A percentile compares a stretch with the other conserved stretches of the same genome.
These are phyloP conservation scores for Palythoa grandiflora DNA, from an alignment of 92 coral and sea anemone species.

Conservation along the genomic window DNA sequence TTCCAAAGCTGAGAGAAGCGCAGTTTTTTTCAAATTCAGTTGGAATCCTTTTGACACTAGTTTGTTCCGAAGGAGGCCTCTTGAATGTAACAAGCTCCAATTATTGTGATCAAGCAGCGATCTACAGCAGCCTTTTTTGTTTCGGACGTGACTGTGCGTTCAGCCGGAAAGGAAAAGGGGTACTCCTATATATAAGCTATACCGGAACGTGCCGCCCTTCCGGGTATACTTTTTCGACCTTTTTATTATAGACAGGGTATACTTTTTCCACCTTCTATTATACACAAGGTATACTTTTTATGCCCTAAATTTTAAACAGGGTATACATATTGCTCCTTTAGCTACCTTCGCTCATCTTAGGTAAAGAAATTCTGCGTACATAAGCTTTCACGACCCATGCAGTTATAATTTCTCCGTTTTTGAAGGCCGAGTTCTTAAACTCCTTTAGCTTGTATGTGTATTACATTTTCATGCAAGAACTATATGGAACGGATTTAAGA, in stretches of 20 bases:
- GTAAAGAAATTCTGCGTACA: slow-evolving; percentile 34
- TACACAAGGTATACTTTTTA: no score
- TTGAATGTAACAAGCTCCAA: slow-evolving; percentile 31
- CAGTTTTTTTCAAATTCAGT: slow-evolving; percentile 26
- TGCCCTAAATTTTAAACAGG: no score
- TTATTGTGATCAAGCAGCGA: slow-evolving; percentile 7
- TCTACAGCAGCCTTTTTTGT: slow-evolving; percentile 24
- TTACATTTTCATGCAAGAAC: slow-evolving; percentile 22
- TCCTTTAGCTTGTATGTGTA: slow-evolving; percentile 28
- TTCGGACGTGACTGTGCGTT: slow-evolving; percentile 7
- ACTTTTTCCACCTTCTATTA: neutral
- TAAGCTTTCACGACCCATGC: slow-evolving; percentile 13
- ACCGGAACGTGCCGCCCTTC: no score
- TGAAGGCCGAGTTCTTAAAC: slow-evolving; percentile 20
- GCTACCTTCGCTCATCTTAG: neutral
- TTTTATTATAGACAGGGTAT: neutral
- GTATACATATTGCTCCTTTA: neutral
- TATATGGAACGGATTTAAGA: neutral
- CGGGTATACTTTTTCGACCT: neutral
- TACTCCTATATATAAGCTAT: no score
- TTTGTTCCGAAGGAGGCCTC: slow-evolving; percentile 25
- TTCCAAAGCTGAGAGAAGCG: slow-evolving; percentile 15
- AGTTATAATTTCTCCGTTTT: slow-evolving; percentile 1
- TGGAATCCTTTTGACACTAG: slow-evolving; percentile 33
- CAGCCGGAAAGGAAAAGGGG: neutral